Conservation (phyloP, 2,113 vertebrate genomes). For the Chamaea fasciata region DNA sequence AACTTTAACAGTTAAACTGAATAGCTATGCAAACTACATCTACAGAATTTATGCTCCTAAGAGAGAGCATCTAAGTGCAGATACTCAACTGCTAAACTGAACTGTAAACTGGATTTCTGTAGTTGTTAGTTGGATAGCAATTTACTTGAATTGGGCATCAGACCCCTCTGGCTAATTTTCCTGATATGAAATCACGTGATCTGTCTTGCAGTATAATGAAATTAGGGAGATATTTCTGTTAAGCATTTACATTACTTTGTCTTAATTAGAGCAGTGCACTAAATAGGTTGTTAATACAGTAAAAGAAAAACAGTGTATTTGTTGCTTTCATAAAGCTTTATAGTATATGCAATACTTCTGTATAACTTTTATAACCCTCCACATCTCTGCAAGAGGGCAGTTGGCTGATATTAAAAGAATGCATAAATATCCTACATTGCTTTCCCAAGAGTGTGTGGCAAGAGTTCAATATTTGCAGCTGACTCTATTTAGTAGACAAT, state of each 20-base stretch:
- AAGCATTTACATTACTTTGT: neutral
- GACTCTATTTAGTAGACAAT: slow-evolving; percentile 42
- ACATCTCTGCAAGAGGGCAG: neutral
- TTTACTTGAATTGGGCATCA: neutral
- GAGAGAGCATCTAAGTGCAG: neutral
- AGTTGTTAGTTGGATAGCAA: neutral
- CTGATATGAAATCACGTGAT: neutral
- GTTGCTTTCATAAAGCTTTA: slow-evolving; percentile 7
- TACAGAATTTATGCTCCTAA: neutral
- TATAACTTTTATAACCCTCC: neutral
- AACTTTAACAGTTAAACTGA: neutral
- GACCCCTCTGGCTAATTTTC: neutral
- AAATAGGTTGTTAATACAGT: neutral
- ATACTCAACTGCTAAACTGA: neutral
- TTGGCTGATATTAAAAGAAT: slow-evolving; percentile 3
- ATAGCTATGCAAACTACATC: neutral
- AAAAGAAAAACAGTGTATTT: neutral
- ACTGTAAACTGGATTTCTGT: neutral
- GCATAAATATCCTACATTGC: neutral
- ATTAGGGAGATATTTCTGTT: neutral
- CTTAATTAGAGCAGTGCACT: neutral
- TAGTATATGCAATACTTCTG: neutral
- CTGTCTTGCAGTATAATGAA: neutral
- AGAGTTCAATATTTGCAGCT: slow-evolving; percentile 41
- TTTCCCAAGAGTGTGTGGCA: neutral